Base-by-base conservation (phyloP, 2,113 vertebrate species). In the Stictonetta naevosa region DNA sequence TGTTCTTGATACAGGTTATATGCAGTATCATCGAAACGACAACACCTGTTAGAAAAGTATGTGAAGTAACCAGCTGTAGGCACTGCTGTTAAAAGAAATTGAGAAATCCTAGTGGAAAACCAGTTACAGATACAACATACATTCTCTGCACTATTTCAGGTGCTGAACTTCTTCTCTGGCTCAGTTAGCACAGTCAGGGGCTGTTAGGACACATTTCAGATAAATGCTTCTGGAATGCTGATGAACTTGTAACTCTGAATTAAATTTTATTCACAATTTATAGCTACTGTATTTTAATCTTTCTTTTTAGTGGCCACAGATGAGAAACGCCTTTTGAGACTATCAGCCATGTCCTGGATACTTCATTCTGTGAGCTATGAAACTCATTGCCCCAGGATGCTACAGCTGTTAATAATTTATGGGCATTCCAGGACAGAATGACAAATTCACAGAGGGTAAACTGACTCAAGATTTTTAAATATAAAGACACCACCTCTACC, bases 21-120 rank as follows among this genome's bases (percentile, higher is more conserved):
- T 0, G 1, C 8, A 1, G 1, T 28, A 68, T 23, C 50, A 38
- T 29, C 19, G 36, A 88, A 88, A 58, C 2, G 2, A 64, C 10
- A 38, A 71, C 80, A 78, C 2, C 33, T 14, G 1, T 15, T 44
- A 62, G 34, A 63, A 13, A 9, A 26, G 8, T 19, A 62, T n/a
- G 26, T 50, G 56, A 88, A 94, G 31, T 25, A 81, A 77, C 13
- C 50, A 63, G 56, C 23, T 92, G 13, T 50, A 73, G 80, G 68
- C 52, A 58, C 25, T 59, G 42, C 38, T 67, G 44, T 71, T 77
- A 44, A 18, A 88, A 73, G 52, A 19, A 86, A 44, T 2, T 55
- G 42, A 84, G 69, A 92, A 91, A 86, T 62, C 50, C 28, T 58
- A 21, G 15, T 48, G n/a, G 50, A 88, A 93, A 95, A 48, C 6